phyloP scores from a whole-genome alignment of 2,797 vertebrate species.

The Coccyzus lansbergi region DNA sequence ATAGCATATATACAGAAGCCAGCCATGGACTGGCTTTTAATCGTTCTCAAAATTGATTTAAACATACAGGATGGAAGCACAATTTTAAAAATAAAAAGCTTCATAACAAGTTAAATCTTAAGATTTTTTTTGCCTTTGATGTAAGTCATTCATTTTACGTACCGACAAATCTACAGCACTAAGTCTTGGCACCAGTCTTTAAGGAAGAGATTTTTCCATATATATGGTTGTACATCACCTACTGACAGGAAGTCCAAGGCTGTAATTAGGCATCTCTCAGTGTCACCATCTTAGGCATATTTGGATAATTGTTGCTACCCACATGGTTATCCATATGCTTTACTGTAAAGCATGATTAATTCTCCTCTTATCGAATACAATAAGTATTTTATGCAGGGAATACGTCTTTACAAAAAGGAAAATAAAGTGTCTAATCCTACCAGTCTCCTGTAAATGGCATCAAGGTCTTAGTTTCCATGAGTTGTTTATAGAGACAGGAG shows the following conservation, averaged over 20 bases:
- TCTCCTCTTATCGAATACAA: not conserved
- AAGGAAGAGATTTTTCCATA: not conserved
- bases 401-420: not conserved
- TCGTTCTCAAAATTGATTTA: not conserved
- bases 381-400: not conserved
- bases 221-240: not conserved
- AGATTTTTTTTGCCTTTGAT: not conserved
- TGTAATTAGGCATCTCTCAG: constrained; percentile 18
- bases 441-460: not conserved
- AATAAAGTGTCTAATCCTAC: constrained; percentile 22
- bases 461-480: not conserved
- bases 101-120: not conserved
- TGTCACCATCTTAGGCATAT: not conserved
- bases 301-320: constrained; percentile 37
- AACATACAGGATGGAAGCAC: not conserved
- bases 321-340: constrained; percentile 38
- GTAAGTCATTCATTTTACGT: not conserved
- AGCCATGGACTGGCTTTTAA: not conserved
- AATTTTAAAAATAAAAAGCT: constrained; percentile 7
- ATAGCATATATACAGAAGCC: not conserved
- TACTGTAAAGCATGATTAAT: constrained; percentile 2
- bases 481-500: not conserved
- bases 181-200: not conserved
- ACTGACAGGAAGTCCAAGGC: constrained; percentile 18
- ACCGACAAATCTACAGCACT: not conserved